Evolutionary conservation across 92 coral and sea anemone species (phyloP).

Genomic region (Bergia sp.): DNA sequence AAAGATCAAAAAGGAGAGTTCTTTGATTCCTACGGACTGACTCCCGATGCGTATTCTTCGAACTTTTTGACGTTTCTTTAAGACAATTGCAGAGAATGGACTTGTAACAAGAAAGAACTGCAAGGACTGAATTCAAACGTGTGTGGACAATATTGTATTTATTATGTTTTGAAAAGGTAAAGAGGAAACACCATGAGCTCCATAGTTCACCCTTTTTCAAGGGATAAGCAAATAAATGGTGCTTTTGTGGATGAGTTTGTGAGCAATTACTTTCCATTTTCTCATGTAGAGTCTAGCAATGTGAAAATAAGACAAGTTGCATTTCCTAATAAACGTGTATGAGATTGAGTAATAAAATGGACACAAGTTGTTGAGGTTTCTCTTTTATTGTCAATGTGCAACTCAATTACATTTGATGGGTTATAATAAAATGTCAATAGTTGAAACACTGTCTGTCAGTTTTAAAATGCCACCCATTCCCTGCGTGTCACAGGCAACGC

Average conservation of each 20-base stretch:
- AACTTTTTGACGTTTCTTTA: constrained; percentile 44
- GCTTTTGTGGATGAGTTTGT: constrained; percentile 32
- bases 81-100: constrained; percentile 34
- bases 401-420: not conserved
- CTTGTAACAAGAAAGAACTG: constrained; percentile 44
- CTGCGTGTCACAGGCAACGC: not conserved
- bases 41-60: constrained; percentile 40
- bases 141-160: constrained; percentile 11
- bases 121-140: constrained; percentile 56
- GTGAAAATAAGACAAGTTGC: not conserved
- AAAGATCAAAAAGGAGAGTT: constrained; percentile 54
- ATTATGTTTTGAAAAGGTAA: not conserved
- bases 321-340: not conserved
- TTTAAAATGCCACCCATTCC: not conserved
- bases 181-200: constrained; percentile 19
- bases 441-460: not conserved
- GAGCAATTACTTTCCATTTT: not conserved
- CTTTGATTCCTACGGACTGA: constrained; percentile 55
- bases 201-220: constrained; percentile 46
- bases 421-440: not conserved
- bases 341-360: not conserved
- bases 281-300: not conserved
- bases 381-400: constrained; percentile 7
- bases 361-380: not conserved
- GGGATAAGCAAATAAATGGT: constrained; percentile 46